phyloP scores from a whole-genome alignment of 2,797 vertebrate genomes.

The Macroramphosus scolopax region DNA sequence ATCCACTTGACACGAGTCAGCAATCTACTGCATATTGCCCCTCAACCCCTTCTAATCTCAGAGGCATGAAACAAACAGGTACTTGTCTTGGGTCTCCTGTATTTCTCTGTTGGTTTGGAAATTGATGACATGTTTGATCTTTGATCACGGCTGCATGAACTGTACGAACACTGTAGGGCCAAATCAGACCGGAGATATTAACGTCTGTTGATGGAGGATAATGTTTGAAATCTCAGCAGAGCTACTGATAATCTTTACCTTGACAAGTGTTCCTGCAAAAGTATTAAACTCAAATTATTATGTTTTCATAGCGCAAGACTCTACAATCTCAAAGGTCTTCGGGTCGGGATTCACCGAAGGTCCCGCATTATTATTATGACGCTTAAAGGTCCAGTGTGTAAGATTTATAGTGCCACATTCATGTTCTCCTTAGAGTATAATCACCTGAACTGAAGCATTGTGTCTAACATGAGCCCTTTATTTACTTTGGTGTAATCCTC shows the following conservation, averaged over 20 bases:
- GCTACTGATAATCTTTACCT: not conserved
- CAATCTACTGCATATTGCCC: slow-evolving; percentile 36
- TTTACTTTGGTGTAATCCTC: too few relatives aligned
- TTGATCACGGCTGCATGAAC: slow-evolving; percentile 16
- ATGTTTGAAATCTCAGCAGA: slow-evolving; percentile 17
- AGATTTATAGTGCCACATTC: too few relatives aligned
- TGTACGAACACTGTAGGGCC: too few relatives aligned
- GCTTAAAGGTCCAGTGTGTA: too few relatives aligned
- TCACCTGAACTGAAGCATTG: too few relatives aligned
- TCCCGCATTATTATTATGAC: too few relatives aligned
- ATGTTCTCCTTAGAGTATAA: too few relatives aligned
- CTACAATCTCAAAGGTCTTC: too few relatives aligned
- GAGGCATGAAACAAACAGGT: slow-evolving; percentile 44
- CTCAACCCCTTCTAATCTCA: slow-evolving; percentile 40
- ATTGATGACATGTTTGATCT: slow-evolving; percentile 62
- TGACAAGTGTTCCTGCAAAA: not conserved
- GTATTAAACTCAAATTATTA: too few relatives aligned
- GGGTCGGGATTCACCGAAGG: too few relatives aligned
- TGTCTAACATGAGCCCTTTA: too few relatives aligned
- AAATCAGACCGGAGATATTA: slow-evolving; percentile 22
- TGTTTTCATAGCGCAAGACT: too few relatives aligned
- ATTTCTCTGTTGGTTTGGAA: slow-evolving; percentile 51
- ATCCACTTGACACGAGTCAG: slow-evolving; percentile 55
- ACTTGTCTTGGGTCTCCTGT: slow-evolving; percentile 43
- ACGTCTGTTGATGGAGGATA: slow-evolving; percentile 3